phyloP scores from a whole-genome alignment of 1,140 invertebrate genomes.

The Ceratosolen fusciceps region DNA sequence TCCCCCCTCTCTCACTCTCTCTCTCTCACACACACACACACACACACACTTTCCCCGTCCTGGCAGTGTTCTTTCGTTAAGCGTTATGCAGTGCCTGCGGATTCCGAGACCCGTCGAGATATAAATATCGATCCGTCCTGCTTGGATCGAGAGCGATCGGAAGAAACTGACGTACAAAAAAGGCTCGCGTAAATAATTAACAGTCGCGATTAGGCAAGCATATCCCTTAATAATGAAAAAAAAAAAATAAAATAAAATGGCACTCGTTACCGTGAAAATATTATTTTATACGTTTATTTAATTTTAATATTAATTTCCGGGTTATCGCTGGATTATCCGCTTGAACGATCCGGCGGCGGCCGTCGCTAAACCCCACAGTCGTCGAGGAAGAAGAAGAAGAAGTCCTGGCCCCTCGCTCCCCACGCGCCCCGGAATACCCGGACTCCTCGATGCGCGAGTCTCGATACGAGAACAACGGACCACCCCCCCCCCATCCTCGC shows the following conservation, averaged over 20 bases:
- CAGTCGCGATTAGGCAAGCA: constrained; percentile 58
- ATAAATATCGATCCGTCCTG: constrained; percentile 47
- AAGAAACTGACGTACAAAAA: constrained; percentile 50
- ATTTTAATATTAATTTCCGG: constrained; percentile 52
- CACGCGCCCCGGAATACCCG: not conserved
- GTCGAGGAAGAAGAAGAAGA: too few species aligned
- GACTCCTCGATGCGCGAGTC: constrained; percentile 26
- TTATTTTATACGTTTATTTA: too few species aligned
- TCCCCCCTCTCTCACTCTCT: too few species aligned
- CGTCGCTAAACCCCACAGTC: not conserved
- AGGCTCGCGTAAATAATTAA: constrained; percentile 50
- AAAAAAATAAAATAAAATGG: too few species aligned
- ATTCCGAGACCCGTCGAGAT: constrained; percentile 54
- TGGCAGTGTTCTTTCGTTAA: constrained; percentile 59
- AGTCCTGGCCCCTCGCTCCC: constrained; percentile 17
- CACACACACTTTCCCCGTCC: constrained; percentile 33
- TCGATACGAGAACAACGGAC: constrained; percentile 52
- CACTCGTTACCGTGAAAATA: constrained; percentile 65
- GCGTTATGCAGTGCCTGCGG: constrained; percentile 50
- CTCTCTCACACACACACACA: constrained; percentile 18
- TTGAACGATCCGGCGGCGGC: not conserved
- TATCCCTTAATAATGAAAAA: constrained; percentile 71
- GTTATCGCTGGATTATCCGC: constrained; percentile 54
- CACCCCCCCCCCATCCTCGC: constrained; percentile 43
- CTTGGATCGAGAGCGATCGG: too few species aligned